Evolutionary conservation across 2,888 invertebrate genomes (phyloP).

Genomic region (Polyommatus icarus): DNA sequence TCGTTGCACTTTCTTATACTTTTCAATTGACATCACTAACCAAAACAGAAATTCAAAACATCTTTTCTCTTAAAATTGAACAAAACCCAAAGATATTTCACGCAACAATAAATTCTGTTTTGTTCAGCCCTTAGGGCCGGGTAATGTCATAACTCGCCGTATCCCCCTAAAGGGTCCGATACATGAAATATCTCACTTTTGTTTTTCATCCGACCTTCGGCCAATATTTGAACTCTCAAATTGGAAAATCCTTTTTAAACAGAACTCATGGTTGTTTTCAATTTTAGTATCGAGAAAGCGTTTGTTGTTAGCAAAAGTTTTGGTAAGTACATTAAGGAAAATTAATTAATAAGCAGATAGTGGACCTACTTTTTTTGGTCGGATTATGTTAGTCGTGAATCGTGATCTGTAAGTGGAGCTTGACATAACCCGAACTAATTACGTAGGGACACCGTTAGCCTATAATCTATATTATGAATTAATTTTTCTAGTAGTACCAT

Average conservation of each 20-base stretch:
- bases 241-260: not conserved
- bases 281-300: not conserved
- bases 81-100: not conserved
- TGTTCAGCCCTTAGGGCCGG: slow-evolving; percentile 5
- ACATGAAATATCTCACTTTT: slow-evolving; percentile 21
- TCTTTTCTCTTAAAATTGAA: not conserved
- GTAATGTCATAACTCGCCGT: slow-evolving; percentile 13
- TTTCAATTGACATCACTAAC: not conserved
- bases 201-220: not conserved
- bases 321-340: too few species aligned
- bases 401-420: too few species aligned
- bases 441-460: too few species aligned
- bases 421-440: too few species aligned
- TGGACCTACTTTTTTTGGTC: too few species aligned
- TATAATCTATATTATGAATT: too few species aligned
- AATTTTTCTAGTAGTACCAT: too few species aligned
- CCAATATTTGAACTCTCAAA: not conserved
- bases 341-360: too few species aligned
- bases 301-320: not conserved
- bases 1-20: not conserved
- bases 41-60: not conserved
- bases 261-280: not conserved
- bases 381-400: too few species aligned
- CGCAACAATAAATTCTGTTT: slow-evolving; percentile 19
- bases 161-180: not conserved